Conservation (phyloP, 2,797 vertebrate species). For the Scomberomorus guttatus region DNA sequence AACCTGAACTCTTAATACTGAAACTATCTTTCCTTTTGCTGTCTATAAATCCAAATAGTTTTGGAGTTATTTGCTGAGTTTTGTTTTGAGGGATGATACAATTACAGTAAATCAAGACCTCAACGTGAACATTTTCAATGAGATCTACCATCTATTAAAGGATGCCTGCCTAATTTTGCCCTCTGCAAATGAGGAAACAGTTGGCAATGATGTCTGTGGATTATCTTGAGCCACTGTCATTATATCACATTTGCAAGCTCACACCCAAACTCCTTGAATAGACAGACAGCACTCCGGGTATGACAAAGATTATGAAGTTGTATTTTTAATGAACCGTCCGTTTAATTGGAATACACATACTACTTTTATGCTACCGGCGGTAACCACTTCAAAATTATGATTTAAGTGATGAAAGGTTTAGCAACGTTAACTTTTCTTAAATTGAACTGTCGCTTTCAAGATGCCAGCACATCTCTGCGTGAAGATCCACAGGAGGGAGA, state of each 20-base stretch:
- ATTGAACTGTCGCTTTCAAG: not conserved
- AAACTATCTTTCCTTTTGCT: too few species aligned
- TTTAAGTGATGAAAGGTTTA: not conserved
- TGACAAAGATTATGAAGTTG: not conserved
- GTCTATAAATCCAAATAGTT: not conserved
- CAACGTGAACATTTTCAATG: not conserved
- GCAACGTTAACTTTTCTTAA: constrained; percentile 10
- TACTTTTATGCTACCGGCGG: not conserved
- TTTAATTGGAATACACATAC: too few species aligned
- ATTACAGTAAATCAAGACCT: not conserved
- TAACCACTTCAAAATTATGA: not conserved
- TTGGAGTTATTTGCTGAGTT: not conserved
- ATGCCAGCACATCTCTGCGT: constrained; percentile 21
- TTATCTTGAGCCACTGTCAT: not conserved
- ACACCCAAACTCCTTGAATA: not conserved
- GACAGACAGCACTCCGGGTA: not conserved
- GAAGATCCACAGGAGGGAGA: constrained; percentile 46
- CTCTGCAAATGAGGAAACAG: not conserved
- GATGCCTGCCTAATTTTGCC: not conserved
- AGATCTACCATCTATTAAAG: not conserved
- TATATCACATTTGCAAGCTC: not conserved
- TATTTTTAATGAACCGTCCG: too few species aligned
- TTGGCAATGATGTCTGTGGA: not conserved
- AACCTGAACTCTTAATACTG: too few species aligned
- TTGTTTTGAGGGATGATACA: not conserved